phyloP scores from a whole-genome alignment of 92 coral and sea anemone genomes.

The Porites cylindrica region DNA sequence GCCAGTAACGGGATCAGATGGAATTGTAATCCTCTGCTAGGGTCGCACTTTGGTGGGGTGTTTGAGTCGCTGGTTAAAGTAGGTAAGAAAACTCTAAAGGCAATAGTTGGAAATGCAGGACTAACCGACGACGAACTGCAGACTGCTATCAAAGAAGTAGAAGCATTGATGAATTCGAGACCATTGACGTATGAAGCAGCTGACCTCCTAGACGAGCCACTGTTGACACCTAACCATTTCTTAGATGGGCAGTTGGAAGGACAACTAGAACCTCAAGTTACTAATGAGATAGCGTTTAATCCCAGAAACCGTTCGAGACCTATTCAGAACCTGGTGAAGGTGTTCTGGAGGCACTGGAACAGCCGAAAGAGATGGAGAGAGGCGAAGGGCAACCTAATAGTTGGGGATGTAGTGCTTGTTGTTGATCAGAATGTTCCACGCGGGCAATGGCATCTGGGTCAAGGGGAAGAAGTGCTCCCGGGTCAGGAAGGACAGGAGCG shows the following conservation, averaged over 20 bases:
- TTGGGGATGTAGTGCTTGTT: conserved; percentile 25
- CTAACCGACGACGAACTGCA: no score
- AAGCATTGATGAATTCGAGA: conserved; percentile 13
- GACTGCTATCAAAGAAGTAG: neutral
- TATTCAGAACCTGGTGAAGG: conserved; percentile 37
- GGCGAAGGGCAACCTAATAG: conserved; percentile 13
- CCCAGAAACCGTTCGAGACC: conserved; percentile 34
- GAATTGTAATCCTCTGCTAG: conserved; percentile 37
- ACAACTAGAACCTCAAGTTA: conserved; percentile 29
- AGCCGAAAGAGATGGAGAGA: conserved; percentile 33
- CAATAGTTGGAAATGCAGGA: no score
- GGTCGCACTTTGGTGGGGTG: conserved; percentile 46
- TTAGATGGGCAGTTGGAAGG: neutral
- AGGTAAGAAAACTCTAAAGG: no score
- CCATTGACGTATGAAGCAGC: conserved; percentile 35
- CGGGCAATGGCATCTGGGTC: conserved; percentile 44
- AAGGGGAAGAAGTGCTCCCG: conserved; percentile 30
- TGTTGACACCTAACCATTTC: neutral
- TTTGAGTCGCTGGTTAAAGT: neutral
- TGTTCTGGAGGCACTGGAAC: conserved; percentile 42
- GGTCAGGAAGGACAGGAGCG: conserved; percentile 32
- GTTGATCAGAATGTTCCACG: conserved; percentile 36
- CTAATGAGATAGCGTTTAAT: conserved; percentile 42
- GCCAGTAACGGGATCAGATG: conserved; percentile 41
- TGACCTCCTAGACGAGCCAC: neutral